These are phyloP conservation scores for Percopsis transmontana DNA, from an alignment of 2,113 vertebrate genomes.

Conservation along the genomic window DNA sequence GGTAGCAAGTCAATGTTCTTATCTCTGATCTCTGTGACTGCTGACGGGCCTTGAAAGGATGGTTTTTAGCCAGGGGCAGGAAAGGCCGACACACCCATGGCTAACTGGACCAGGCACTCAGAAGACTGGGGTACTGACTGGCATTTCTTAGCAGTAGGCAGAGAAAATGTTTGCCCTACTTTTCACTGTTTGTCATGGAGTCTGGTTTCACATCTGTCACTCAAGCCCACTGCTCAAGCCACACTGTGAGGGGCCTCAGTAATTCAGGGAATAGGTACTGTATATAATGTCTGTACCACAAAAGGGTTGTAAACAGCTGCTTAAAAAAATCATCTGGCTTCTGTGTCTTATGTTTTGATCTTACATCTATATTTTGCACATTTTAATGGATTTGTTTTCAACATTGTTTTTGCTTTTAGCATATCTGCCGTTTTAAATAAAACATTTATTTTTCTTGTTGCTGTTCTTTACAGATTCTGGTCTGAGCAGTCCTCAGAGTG, in stretches of 20 bases:
- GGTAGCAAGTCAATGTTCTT: constrained; percentile 50
- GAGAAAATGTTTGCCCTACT: constrained; percentile 33
- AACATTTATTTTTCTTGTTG: constrained; percentile 75
- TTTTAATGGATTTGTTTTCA: constrained; percentile 76
- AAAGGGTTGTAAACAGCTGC: constrained; percentile 7
- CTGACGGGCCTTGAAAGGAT: constrained; percentile 24
- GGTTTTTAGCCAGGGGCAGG: constrained; percentile 11
- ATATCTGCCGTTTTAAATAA: constrained; percentile 44
- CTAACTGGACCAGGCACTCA: constrained; percentile 13
- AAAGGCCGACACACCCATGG: constrained; percentile 5
- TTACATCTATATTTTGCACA: constrained; percentile 59
- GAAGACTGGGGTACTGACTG: constrained; percentile 16
- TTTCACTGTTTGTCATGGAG: constrained; percentile 20
- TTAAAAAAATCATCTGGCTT: constrained; percentile 2
- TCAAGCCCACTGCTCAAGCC: constrained; percentile 8
- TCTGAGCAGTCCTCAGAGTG: constrained; percentile 96
- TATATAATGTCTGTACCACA: neutral
- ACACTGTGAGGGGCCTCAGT: constrained; percentile 9
- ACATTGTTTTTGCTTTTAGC: constrained; percentile 49
- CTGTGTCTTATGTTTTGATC: constrained; percentile 30
- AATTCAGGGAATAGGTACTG: neutral
- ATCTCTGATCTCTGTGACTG: constrained; percentile 40
- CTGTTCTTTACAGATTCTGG: constrained; percentile 96
- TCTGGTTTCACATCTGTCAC: constrained; percentile 20
- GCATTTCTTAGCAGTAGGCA: constrained; percentile 7